Base-by-base conservation (phyloP, 1,140 invertebrate genomes). In the Macrobrachium nipponense region DNA sequence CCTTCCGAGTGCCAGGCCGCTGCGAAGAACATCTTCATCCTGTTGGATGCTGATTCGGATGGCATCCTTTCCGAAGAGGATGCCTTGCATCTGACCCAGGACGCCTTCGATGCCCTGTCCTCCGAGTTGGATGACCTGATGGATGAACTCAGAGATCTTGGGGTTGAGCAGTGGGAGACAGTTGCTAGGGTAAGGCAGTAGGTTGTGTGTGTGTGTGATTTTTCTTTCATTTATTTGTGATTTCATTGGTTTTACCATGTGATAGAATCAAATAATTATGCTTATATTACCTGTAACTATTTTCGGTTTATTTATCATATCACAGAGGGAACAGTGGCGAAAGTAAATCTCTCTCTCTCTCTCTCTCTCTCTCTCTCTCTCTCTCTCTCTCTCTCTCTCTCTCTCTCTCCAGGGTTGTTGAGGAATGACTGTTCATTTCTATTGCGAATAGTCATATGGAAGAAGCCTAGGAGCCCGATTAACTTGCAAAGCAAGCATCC, bases 11-110 rank as follows among this genome's bases (percentile, higher is more conserved):
- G 82, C 51, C 60, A 66, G 44, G 5, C 75, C 12, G 15, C 58
- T 10, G 82, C 75, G 10, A 20, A 12, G 0, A 36, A 27, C 20
- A 36, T 85, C 36, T 85, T 85, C 62, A 20, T 6, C n/a, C 75
- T 85, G 44, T 76, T 85, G 61, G 82, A 85, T 27, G 44, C 82
- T 0, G 44, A 78, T 20, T 62, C 61, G 23, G 82, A 85, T 61
- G 75, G 61, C 4, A 43, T 66, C 15, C 62, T 85, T 18, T 78
- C 75, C 5, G 36, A 73, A 12, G 27, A n/a, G 12, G 82, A 85
- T 64, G 82, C 82, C 82, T 78, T 51, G 27, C 20, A 51, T 6
- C 75, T 78, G 61, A 85, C 82, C 36, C 82, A 43, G 62, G 75
- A 64, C 44, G 51, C 62, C 20, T 77, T 85, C 51, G 18, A 44